Percentiles rank a stretch among this genome's conserved stretches.
These are phyloP conservation scores for Crepidodera aurea DNA, from an alignment of 2,888 invertebrate species.

Conservation along the genomic window DNA sequence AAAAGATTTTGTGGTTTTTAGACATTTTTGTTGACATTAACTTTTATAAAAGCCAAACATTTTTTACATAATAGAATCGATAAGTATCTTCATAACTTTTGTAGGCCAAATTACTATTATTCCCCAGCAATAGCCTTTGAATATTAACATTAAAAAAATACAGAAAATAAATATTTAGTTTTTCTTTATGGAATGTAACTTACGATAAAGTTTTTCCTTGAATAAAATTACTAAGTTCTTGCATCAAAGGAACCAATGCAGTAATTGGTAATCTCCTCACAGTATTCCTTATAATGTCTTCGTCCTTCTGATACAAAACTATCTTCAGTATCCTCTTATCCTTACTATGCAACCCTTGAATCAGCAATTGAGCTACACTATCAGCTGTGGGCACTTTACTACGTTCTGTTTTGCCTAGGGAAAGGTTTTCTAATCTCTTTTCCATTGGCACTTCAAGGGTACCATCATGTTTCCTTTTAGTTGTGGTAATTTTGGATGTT, in stretches of 20 bases:
- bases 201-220: constrained; percentile 74
- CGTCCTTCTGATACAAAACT: constrained; percentile 75
- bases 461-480: constrained; percentile 57
- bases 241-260: constrained; percentile 75
- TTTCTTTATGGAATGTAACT: no score
- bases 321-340: constrained; percentile 77
- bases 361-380: constrained; percentile 81
- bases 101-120: no score
- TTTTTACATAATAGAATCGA: no score
- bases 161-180: no score
- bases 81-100: no score
- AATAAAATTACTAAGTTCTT: constrained; percentile 75
- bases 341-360: constrained; percentile 87
- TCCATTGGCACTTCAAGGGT: constrained; percentile 79
- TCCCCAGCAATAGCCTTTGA: no score
- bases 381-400: constrained; percentile 68
- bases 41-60: no score
- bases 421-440: constrained; percentile 80
- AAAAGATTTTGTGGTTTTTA: no score
- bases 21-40: no score
- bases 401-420: constrained; percentile 67
- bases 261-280: constrained; percentile 79
- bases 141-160: no score
- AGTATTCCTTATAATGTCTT: constrained; percentile 75
- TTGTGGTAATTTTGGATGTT: constrained; percentile 44